phyloP scores from a whole-genome alignment of 2,113 vertebrate species.

The Haliaeetus leucogaster region DNA sequence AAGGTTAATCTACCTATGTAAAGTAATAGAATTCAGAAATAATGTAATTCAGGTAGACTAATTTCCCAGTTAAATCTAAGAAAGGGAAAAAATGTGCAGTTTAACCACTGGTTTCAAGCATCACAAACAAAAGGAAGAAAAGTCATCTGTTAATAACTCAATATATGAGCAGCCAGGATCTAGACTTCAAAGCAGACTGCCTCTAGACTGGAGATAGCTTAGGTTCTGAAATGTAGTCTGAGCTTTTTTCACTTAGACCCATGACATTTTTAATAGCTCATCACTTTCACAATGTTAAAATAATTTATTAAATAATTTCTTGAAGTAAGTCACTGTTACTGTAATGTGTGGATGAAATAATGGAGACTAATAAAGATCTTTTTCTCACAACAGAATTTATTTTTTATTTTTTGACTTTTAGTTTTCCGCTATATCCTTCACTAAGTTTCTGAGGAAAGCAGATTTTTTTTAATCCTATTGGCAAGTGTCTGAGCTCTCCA shows the following conservation, averaged over 20 bases:
- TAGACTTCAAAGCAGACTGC: neutral
- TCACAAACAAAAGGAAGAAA: neutral
- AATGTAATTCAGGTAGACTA: neutral
- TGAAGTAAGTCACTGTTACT: neutral
- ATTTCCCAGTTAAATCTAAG: neutral
- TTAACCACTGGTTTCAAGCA: neutral
- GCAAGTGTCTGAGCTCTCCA: neutral
- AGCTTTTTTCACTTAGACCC: neutral
- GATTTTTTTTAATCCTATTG: slow-evolving; percentile 9
- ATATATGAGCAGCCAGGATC: neutral
- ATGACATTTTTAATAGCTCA: neutral
- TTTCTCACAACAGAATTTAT: neutral
- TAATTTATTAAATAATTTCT: neutral
- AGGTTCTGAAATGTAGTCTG: neutral
- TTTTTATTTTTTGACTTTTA: neutral
- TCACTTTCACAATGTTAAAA: neutral
- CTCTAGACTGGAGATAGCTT: neutral
- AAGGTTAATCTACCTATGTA: neutral
- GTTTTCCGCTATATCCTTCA: neutral
- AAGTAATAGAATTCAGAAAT: neutral
- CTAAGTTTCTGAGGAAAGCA: neutral
- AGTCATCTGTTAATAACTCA: neutral
- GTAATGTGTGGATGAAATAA: neutral
- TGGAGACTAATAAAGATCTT: neutral
- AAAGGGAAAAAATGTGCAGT: fast-evolving